phyloP scores from a whole-genome alignment of 2,797 vertebrate species.

The Denticeps clupeoides region DNA sequence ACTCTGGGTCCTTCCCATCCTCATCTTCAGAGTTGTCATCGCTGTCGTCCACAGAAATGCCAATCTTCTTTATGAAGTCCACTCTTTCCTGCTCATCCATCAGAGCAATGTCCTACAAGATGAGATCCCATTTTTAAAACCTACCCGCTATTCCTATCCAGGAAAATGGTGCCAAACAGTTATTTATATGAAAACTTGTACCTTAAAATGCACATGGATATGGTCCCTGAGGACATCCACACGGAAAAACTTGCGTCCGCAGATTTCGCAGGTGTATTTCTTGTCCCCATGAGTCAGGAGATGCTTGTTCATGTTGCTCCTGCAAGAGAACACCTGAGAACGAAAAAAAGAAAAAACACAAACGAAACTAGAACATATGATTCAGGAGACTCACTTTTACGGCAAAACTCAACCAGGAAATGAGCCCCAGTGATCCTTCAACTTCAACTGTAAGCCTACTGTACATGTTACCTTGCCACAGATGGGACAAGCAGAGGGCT shows the following conservation, averaged over 20 bases:
- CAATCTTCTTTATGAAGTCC: conserved; percentile 91
- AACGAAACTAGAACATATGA: too few species aligned
- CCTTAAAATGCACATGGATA: conserved; percentile 98
- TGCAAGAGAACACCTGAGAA: conserved; percentile 87
- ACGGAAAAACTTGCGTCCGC: conserved; percentile 94
- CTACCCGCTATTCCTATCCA: too few species aligned
- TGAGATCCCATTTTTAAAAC: too few species aligned
- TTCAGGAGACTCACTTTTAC: too few species aligned
- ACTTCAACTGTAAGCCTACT: too few species aligned
- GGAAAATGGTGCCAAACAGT: too few species aligned
- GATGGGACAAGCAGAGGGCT: conserved; percentile 89
- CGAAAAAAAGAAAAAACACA: conserved; percentile 10
- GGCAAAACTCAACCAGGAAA: too few species aligned
- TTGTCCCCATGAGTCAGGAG: conserved; percentile 96
- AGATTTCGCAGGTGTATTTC: conserved; percentile 98
- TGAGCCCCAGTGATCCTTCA: too few species aligned
- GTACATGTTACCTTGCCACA: conserved; percentile 86
- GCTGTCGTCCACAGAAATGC: conserved; percentile 84
- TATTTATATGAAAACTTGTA: too few species aligned
- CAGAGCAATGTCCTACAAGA: conserved; percentile 91
- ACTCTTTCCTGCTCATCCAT: conserved; percentile 96
- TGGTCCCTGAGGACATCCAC: conserved; percentile 95
- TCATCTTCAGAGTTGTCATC: conserved; percentile 82
- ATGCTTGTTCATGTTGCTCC: conserved; percentile 99
- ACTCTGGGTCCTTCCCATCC: conserved; percentile 73